Conservation (phyloP, 1,140 invertebrate species). For the Idris sp. region DNA sequence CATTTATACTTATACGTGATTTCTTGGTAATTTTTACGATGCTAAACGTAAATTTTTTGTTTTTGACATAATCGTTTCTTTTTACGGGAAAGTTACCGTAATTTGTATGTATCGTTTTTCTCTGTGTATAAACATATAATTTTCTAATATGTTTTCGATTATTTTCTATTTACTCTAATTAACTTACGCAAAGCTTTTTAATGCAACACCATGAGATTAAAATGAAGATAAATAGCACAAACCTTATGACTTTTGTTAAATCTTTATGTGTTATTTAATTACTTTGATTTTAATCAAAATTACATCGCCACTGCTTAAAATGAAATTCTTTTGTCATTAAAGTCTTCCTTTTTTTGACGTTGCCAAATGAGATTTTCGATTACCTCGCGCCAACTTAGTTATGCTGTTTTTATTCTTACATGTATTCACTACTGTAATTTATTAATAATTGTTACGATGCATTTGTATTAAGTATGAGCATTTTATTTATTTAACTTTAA, state of each 20-base stretch:
- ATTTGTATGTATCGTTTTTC: no score
- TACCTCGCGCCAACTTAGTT: constrained; percentile 15
- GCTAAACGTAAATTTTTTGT: no score
- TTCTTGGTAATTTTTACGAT: no score
- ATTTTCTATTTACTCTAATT: no score
- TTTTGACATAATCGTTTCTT: no score
- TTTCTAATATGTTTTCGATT: no score
- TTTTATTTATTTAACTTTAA: no score
- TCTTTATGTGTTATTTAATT: constrained; percentile 51
- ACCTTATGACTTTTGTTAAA: constrained; percentile 47
- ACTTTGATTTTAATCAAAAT: constrained; percentile 51
- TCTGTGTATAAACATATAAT: no score
- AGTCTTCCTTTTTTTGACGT: constrained; percentile 9
- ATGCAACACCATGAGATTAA: not conserved
- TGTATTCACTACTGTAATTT: constrained; percentile 1
- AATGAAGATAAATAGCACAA: constrained; percentile 28
- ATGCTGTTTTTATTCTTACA: constrained; percentile 26
- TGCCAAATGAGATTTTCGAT: constrained; percentile 49
- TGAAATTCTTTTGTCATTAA: constrained; percentile 54
- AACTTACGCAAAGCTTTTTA: constrained; percentile 17
- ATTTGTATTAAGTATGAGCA: constrained; percentile 20
- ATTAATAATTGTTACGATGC: constrained; percentile 11
- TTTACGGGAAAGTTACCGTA: no score
- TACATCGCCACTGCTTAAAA: constrained; percentile 35
- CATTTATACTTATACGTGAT: no score